A percentile compares a stretch with the other conserved stretches of the same genome.
phyloP scores from a whole-genome alignment of 2,113 vertebrate species.

The Odocoileus virginianus region DNA sequence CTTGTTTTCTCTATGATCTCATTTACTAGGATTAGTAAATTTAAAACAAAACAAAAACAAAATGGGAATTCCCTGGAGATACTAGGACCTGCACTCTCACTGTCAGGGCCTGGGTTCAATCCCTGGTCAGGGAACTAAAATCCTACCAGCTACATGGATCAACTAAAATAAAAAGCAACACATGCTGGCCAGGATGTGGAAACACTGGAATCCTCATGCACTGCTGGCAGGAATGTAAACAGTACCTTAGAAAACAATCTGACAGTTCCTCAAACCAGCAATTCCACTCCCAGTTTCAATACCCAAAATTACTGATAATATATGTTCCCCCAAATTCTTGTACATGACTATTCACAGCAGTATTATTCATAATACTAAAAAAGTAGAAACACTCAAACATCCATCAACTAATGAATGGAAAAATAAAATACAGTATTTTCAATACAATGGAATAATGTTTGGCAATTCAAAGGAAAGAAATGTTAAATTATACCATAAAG shows the following conservation, averaged over 20 bases:
- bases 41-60: not conserved
- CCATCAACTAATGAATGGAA: not conserved
- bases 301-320: not conserved
- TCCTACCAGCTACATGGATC: not conserved
- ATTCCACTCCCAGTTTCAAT: not conserved
- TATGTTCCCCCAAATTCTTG: not conserved
- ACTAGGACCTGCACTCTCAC: not conserved
- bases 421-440: not conserved
- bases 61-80: not conserved
- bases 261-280: not conserved
- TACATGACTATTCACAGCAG: not conserved
- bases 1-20: not conserved
- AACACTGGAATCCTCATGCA: not conserved
- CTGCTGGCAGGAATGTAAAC: not conserved
- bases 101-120: not conserved
- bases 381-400: not conserved
- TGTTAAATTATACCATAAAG: not conserved
- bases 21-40: not conserved
- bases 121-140: not conserved
- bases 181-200: not conserved
- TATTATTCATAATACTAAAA: not conserved
- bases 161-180: not conserved
- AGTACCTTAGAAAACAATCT: not conserved
- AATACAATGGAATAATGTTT: not conserved
- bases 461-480: not conserved